A percentile compares a stretch with the other conserved stretches of the same genome.
phyloP scores from a whole-genome alignment of 2,888 invertebrate genomes.

The Drosophila anomelani region DNA sequence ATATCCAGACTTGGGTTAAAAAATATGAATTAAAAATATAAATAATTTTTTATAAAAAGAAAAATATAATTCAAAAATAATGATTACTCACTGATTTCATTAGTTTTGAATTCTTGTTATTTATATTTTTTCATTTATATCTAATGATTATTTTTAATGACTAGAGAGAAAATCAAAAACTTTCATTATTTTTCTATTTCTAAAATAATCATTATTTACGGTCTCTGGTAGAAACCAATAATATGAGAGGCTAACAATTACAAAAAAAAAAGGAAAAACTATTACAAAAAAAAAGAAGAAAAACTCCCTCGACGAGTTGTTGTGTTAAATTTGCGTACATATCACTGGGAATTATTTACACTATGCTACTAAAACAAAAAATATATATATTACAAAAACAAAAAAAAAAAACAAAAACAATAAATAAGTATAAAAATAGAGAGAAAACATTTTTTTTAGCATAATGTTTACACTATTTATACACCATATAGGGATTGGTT shows the following conservation, averaged over 20 bases:
- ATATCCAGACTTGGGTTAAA: no score
- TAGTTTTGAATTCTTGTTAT: no score
- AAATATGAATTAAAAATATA: no score
- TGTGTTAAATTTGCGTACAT: slow-evolving; percentile 67
- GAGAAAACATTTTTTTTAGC: slow-evolving; percentile 34
- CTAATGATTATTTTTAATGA: no score
- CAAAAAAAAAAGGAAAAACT: neutral
- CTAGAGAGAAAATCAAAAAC: no score
- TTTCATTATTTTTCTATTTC: no score
- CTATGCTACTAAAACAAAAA: slow-evolving; percentile 33
- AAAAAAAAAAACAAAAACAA: neutral
- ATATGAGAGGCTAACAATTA: slow-evolving; percentile 25
- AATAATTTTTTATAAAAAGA: no score
- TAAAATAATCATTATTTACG: no score
- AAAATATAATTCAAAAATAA: no score
- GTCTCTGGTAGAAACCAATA: slow-evolving; percentile 2
- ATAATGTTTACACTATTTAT: slow-evolving; percentile 51
- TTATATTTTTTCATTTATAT: no score
- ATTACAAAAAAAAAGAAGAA: neutral
- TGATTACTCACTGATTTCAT: no score
- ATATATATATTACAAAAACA: no score
- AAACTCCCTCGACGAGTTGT: slow-evolving; percentile 49
- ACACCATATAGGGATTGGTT: slow-evolving; percentile 38
- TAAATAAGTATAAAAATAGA: neutral
- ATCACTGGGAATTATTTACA: slow-evolving; percentile 73